Conservation (phyloP, 2,113 vertebrate species). For the Mobula hypostoma region DNA sequence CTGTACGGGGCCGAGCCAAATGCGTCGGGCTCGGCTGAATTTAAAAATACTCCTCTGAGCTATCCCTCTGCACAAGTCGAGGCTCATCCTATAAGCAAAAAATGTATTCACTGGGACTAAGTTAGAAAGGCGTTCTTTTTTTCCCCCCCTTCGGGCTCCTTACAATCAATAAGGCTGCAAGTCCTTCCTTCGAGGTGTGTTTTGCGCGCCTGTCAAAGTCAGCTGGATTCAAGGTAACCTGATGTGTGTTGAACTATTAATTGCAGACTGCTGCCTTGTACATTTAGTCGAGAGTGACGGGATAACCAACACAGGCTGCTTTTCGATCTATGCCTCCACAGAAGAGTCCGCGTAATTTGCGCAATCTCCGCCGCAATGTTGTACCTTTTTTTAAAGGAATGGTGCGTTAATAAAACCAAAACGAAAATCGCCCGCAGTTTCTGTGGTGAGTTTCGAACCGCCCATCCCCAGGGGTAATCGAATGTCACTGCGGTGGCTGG, state of each 20-base stretch:
- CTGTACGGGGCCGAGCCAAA: not conserved
- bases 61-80: not conserved
- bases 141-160: not conserved
- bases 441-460: not conserved
- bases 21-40: not conserved
- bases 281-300: not conserved
- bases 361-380: not conserved
- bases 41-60: not conserved
- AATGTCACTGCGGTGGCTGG: not conserved
- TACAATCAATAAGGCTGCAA: no score
- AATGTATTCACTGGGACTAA: not conserved
- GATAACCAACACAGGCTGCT: not conserved
- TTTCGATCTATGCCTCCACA: not conserved
- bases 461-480: not conserved
- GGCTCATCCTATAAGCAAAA: not conserved
- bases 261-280: not conserved
- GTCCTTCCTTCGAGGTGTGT: not conserved
- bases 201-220: no score
- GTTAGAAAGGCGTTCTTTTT: not conserved
- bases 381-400: not conserved
- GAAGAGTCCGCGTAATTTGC: not conserved
- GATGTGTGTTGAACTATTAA: not conserved
- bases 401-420: not conserved
- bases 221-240: slow-evolving; percentile 15
- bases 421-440: not conserved